Percentiles rank a stretch among this genome's conserved stretches.
Conservation (phyloP, 2,797 vertebrate species). For the Falco naumanni region DNA sequence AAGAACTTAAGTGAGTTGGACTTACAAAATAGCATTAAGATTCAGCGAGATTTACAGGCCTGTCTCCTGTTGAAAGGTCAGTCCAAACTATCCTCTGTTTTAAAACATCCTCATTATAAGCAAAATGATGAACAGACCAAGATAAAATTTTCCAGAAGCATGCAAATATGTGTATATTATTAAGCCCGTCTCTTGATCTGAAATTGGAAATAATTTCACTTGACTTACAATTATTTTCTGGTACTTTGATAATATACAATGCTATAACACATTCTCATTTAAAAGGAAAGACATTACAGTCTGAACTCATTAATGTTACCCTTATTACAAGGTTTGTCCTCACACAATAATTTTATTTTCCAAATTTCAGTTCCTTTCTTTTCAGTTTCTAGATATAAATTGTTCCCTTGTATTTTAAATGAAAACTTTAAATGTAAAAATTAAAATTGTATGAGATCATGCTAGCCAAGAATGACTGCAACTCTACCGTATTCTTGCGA, state of each 20-base stretch:
- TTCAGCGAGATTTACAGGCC: neutral
- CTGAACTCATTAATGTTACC: neutral
- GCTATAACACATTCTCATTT: neutral
- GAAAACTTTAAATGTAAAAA: neutral
- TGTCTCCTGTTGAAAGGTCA: neutral
- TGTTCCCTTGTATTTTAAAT: neutral
- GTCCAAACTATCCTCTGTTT: neutral
- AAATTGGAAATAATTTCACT: slow-evolving; percentile 16
- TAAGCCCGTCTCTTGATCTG: neutral
- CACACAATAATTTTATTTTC: neutral
- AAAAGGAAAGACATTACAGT: neutral
- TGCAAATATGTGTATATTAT: neutral
- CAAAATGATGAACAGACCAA: neutral
- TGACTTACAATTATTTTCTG: neutral
- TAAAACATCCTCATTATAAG: neutral
- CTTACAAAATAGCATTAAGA: neutral
- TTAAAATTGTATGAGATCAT: neutral
- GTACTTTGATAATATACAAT: neutral
- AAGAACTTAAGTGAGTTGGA: neutral
- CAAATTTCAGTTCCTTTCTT: neutral
- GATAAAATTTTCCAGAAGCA: neutral
- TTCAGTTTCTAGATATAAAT: neutral
- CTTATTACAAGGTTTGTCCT: neutral
- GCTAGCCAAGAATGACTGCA: neutral
- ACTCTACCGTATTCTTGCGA: neutral